phyloP scores from a whole-genome alignment of 2,113 vertebrate genomes.

The Noctilio leporinus region DNA sequence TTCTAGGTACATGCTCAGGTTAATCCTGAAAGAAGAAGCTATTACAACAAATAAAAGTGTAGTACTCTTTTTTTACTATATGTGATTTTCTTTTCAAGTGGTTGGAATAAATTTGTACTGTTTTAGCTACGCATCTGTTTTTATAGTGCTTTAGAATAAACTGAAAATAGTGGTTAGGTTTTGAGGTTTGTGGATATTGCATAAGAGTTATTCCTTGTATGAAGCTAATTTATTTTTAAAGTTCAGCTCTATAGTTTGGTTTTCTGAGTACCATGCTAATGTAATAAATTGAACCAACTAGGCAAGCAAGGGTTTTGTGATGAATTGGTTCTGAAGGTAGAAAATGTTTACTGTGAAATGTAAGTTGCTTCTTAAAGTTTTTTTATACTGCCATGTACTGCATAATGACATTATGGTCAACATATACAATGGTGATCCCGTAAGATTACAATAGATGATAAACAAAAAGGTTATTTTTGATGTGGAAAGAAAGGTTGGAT shows the following conservation, averaged over 20 bases:
- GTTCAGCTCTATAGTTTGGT: not conserved
- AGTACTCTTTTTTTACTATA: not conserved
- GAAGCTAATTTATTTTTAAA: not conserved
- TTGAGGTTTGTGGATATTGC: constrained; percentile 15
- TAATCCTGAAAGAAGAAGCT: not conserved
- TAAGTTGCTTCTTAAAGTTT: constrained; percentile 29
- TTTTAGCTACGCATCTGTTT: not conserved
- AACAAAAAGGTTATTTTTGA: not conserved
- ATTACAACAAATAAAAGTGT: not conserved
- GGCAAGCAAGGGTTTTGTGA: not conserved
- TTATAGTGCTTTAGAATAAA: not conserved
- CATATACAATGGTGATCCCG: not conserved
- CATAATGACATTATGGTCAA: not conserved
- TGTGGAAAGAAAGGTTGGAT: not conserved
- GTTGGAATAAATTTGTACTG: not conserved
- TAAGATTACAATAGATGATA: not conserved
- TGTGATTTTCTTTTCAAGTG: not conserved
- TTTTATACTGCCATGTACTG: not conserved
- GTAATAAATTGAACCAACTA: constrained; percentile 2
- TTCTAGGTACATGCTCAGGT: not conserved
- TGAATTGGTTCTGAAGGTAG: not conserved
- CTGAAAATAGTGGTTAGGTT: not conserved
- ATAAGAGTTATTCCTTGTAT: not conserved
- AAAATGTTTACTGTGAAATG: constrained; percentile 14
- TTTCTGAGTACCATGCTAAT: not conserved